Percentiles rank a stretch among this genome's conserved stretches.
These are phyloP conservation scores for Stegophylla sp. DNA, from an alignment of 2,888 invertebrate species.

Conservation along the genomic window DNA sequence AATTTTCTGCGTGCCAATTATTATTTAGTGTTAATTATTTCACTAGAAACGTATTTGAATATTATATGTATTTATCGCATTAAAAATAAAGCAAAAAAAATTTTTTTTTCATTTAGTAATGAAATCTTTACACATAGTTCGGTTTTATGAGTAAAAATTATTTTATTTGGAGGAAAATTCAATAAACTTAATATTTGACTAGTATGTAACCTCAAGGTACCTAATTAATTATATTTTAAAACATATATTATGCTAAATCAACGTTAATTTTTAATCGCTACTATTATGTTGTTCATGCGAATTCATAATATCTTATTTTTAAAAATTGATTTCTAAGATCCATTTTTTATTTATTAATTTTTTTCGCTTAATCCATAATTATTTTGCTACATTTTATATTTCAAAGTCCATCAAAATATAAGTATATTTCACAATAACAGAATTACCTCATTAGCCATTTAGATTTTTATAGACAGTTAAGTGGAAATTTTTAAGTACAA, in stretches of 20 bases:
- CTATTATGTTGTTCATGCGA: not conserved
- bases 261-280: not conserved
- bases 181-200: not conserved
- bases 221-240: not conserved
- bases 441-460: slow-evolving; percentile 45
- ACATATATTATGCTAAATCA: not conserved
- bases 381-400: slow-evolving; percentile 1
- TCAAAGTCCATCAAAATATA: slow-evolving; percentile 29
- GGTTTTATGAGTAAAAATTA: not conserved
- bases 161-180: not conserved
- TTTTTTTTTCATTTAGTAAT: not conserved
- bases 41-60: too few relatives aligned
- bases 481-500: slow-evolving; percentile 41
- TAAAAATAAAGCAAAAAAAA: not conserved
- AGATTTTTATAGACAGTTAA: slow-evolving; percentile 44
- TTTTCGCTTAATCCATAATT: slow-evolving; percentile 2
- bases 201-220: not conserved
- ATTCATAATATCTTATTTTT: not conserved
- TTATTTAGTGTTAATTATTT: too few relatives aligned
- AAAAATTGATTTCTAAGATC: slow-evolving; percentile 4
- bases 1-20: slow-evolving; percentile 14
- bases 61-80: too few relatives aligned
- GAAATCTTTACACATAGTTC: too few relatives aligned
- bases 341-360: too few relatives aligned
- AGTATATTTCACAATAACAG: slow-evolving; percentile 15